phyloP scores from a whole-genome alignment of 2,888 invertebrate species.

The Bombylius discolor region DNA sequence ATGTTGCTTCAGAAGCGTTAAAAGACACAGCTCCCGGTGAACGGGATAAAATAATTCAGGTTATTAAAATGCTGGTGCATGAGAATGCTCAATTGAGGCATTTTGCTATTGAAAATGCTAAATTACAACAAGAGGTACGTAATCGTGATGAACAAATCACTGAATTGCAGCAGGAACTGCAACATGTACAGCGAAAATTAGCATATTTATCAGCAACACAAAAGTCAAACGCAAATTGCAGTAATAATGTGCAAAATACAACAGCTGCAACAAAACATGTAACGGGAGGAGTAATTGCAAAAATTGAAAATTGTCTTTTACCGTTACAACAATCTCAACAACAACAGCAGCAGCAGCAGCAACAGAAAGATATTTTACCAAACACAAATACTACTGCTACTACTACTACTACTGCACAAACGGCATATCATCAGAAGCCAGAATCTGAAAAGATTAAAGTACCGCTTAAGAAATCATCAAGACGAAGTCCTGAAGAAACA shows the following conservation, averaged over 20 bases:
- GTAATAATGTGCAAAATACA: constrained; percentile 13
- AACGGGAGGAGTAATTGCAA: constrained; percentile 19
- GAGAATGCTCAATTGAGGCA: constrained; percentile 32
- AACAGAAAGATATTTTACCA: constrained; percentile 6
- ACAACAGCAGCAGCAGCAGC: constrained; percentile 2
- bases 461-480: constrained; percentile 24
- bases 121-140: constrained; percentile 28
- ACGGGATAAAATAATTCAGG: constrained; percentile 30
- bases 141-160: constrained; percentile 30
- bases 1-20: constrained; percentile 31
- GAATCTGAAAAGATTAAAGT: constrained; percentile 21
- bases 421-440: constrained; percentile 12
- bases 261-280: neutral
- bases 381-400: neutral
- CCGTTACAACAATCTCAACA: constrained; percentile 1
- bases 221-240: constrained; percentile 7
- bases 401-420: constrained; percentile 2
- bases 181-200: constrained; percentile 27
- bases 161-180: constrained; percentile 31
- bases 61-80: constrained; percentile 27
- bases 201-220: constrained; percentile 12
- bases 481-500: constrained; percentile 22
- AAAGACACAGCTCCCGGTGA: constrained; percentile 31
- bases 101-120: constrained; percentile 24
- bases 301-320: constrained; percentile 11